Conservation (phyloP, 92 coral and sea anemone species). For the Parazoanthus atlanticus region DNA sequence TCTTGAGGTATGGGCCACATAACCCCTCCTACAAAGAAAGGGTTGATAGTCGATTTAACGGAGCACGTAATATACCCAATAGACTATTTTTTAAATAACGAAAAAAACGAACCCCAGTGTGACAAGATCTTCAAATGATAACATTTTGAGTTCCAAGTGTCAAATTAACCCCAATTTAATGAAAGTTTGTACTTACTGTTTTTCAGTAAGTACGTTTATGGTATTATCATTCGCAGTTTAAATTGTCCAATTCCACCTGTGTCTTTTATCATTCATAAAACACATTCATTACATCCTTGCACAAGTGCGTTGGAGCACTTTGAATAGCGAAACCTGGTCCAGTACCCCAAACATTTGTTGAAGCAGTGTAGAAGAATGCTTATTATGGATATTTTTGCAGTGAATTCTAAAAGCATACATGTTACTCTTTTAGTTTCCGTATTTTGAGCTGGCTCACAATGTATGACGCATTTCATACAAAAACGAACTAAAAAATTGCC, state of each 20-base stretch:
- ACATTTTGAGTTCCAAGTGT: not conserved
- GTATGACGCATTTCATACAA: not conserved
- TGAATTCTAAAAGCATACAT: too few relatives aligned
- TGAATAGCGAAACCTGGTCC: not conserved
- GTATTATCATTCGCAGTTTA: too few relatives aligned
- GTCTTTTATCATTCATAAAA: not conserved
- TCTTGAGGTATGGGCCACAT: constrained; percentile 83
- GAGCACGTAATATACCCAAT: not conserved
- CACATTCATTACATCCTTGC: not conserved
- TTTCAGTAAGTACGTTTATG: too few relatives aligned
- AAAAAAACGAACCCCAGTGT: too few relatives aligned
- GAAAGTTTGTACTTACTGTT: not conserved
- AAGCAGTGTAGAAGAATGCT: too few relatives aligned
- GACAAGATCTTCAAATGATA: not conserved
- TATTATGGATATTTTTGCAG: too few relatives aligned
- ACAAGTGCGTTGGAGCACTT: not conserved
- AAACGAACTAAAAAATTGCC: not conserved
- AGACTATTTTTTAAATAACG: too few relatives aligned
- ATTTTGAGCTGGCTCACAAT: too few relatives aligned
- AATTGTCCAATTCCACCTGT: too few relatives aligned
- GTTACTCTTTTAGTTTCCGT: too few relatives aligned
- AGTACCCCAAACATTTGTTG: not conserved
- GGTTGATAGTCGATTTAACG: not conserved
- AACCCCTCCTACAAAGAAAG: constrained; percentile 55
- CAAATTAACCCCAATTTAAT: not conserved